Base-by-base conservation (phyloP, 2,113 vertebrate genomes). In the Rhinoderma darwinii region DNA sequence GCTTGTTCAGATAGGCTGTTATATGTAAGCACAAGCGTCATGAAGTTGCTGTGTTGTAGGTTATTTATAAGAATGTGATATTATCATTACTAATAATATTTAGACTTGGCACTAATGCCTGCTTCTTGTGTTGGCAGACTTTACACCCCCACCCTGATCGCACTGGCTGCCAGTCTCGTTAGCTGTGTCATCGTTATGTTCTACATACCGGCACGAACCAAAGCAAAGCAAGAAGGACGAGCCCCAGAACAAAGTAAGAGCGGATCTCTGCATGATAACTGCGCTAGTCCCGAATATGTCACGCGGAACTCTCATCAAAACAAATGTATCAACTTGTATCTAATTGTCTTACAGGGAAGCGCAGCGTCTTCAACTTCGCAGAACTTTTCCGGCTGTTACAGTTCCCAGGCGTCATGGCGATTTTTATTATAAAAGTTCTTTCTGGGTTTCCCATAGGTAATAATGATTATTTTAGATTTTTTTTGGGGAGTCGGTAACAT, bases 371-470 rank as follows among this genome's bases (percentile, higher is more conserved):
- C 22, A 97, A 89, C 88, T 41, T 98, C 88, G 91, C 90, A 66
- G 95, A 97, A 89, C 97, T 99, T 82, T 84, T 90, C 0, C 92
- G 93, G 43, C 91, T 99, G 77, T 92, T 98, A 93, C 95, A 92
- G 92, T 96, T 94, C 90, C 97, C 97, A 0, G 93, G 94, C 2
- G 96, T 99, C 39, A 90, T 88, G 61, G 92, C 92, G 3, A 91
- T 96, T 44, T 97, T 99, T 88, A 63, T 95, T 0, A 88, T 99
- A 90, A 99, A 98, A 91, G 94, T 97, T 17, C 82, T 95, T 2
- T 92, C 95, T 30, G 94, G 95, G 83, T 88, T 99, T 72, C 98
- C 98, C 27, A 85, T 94, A 89, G 97, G 98, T 99, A 92, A 96
- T 18, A 20, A 22, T 10, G 3, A 30, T 10, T 12, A 3, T 20